phyloP scores from a whole-genome alignment of 1,140 invertebrate species.

The Heliothis virescens region DNA sequence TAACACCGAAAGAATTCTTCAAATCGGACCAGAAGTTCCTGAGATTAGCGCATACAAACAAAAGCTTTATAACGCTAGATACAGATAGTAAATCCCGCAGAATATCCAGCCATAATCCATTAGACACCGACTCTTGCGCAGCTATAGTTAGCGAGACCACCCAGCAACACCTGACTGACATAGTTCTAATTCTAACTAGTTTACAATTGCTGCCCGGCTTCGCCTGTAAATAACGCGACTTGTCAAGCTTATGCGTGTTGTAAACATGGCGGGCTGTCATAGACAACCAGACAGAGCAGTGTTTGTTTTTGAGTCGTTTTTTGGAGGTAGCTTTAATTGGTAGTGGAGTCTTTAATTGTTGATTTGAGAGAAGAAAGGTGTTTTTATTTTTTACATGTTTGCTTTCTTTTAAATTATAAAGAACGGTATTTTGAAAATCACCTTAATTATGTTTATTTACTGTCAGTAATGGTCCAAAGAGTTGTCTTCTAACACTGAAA shows the following conservation, averaged over 20 bases:
- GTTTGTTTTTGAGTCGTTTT: too few species aligned
- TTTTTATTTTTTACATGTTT: neutral
- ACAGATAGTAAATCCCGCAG: neutral
- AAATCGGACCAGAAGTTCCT: too few species aligned
- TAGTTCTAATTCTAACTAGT: slow-evolving; percentile 1
- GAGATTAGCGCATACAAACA: too few species aligned
- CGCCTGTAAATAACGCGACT: neutral
- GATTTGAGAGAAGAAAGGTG: neutral
- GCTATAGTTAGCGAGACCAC: slow-evolving; percentile 6
- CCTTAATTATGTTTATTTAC: too few species aligned
- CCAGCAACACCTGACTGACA: slow-evolving; percentile 20
- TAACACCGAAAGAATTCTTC: too few species aligned
- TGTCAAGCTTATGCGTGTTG: neutral
- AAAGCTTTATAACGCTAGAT: too few species aligned
- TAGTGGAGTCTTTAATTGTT: neutral
- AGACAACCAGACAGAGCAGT: neutral
- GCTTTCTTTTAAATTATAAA: neutral
- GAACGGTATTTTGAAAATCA: too few species aligned
- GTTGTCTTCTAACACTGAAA: neutral
- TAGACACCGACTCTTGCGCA: neutral
- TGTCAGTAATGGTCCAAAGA: too few species aligned
- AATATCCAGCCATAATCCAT: neutral
- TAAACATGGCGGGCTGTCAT: neutral
- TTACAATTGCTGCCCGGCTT: neutral
- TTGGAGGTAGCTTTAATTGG: neutral